Percentiles rank a stretch among this genome's conserved stretches.
These are phyloP conservation scores for Agonopterix arenella DNA, from an alignment of 2,888 invertebrate genomes.

Conservation along the genomic window DNA sequence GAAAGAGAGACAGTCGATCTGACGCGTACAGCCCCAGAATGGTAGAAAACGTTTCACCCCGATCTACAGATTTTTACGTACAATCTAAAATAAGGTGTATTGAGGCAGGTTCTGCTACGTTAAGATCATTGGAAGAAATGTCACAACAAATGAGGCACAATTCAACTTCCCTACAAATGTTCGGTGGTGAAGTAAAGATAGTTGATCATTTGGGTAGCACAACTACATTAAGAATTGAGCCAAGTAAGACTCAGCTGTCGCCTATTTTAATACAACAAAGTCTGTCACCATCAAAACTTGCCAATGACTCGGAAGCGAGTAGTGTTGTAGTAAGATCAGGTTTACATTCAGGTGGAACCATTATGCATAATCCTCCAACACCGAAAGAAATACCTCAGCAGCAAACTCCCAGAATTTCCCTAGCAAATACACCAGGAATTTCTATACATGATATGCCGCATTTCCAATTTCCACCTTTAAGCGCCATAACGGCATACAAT, in stretches of 20 bases:
- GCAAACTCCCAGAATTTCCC: constrained; percentile 74
- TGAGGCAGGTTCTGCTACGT: constrained; percentile 61
- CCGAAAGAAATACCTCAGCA: constrained; percentile 66
- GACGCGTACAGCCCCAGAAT: constrained; percentile 60
- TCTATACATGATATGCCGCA: constrained; percentile 70
- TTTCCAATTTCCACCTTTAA: constrained; percentile 82
- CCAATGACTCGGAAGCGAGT: constrained; percentile 72
- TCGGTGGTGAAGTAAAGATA: constrained; percentile 87
- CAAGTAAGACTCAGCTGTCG: constrained; percentile 75
- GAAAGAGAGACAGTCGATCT: constrained; percentile 54
- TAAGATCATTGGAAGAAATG: constrained; percentile 76
- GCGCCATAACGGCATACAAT: constrained; percentile 83
- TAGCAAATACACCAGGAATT: constrained; percentile 73
- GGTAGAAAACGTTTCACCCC: constrained; percentile 58
- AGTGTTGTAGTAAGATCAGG: constrained; percentile 88
- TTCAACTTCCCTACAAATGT: constrained; percentile 79
- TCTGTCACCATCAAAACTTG: constrained; percentile 62
- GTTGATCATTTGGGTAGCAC: constrained; percentile 82
- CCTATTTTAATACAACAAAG: constrained; percentile 73
- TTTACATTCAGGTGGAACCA: constrained; percentile 90
- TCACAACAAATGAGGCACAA: constrained; percentile 75
- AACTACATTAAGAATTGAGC: constrained; percentile 82
- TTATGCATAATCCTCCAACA: constrained; percentile 78
- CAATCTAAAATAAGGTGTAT: constrained; percentile 71
- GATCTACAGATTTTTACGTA: constrained; percentile 56